Evolutionary conservation across 2,888 invertebrate genomes (phyloP).

Genomic region (Tetragonula carbonaria): DNA sequence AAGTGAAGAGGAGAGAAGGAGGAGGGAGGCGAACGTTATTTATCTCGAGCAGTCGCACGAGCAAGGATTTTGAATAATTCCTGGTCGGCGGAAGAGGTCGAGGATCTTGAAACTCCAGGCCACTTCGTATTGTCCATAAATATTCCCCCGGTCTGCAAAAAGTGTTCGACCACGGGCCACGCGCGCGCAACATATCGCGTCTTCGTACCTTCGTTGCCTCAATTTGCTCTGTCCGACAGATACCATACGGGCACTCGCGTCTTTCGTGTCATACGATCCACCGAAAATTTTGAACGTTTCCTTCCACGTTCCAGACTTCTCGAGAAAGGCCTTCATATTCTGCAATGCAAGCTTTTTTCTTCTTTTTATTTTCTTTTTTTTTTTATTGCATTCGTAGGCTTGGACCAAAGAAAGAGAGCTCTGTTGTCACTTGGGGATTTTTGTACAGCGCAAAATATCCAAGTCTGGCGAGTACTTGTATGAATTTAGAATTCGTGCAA

Average conservation of each 20-base stretch:
- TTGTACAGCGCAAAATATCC: too few species aligned
- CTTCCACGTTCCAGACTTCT: neutral
- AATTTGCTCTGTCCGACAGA: conserved; percentile 16
- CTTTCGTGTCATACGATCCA: neutral
- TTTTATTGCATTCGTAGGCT: too few species aligned
- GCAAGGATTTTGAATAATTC: conserved; percentile 82
- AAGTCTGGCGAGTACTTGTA: too few species aligned
- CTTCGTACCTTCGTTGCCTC: neutral
- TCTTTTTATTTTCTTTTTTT: too few species aligned
- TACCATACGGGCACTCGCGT: neutral
- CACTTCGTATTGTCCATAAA: conserved; percentile 63
- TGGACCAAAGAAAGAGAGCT: too few species aligned
- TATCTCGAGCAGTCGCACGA: conserved; percentile 80
- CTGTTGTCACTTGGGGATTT: too few species aligned
- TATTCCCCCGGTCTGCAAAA: conserved; percentile 44
- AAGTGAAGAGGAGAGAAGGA: conserved; percentile 68
- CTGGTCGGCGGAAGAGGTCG: conserved; percentile 71
- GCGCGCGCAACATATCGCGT: conserved; percentile 25
- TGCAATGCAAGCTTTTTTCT: neutral
- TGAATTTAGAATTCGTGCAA: too few species aligned
- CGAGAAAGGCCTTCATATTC: neutral
- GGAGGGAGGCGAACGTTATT: conserved; percentile 79
- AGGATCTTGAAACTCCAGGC: conserved; percentile 68
- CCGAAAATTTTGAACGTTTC: neutral
- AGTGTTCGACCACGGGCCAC: conserved; percentile 41